phyloP scores from a whole-genome alignment of 2,113 vertebrate species.

The Pontoporia blainvillei region DNA sequence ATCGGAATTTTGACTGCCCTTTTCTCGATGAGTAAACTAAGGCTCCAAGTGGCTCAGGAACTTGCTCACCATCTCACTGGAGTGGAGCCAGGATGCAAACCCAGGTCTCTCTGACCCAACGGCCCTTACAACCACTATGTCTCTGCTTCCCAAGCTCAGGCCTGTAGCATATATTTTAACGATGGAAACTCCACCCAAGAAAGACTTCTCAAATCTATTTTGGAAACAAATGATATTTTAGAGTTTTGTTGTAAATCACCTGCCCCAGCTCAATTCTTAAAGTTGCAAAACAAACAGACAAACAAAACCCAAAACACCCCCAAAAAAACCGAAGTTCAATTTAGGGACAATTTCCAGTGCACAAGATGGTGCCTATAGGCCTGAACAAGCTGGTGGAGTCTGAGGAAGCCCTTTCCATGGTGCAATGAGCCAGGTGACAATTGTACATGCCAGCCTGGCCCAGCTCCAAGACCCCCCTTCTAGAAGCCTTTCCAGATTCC shows the following conservation, averaged over 20 bases:
- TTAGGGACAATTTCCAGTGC: neutral
- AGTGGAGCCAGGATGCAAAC: neutral
- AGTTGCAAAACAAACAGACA: neutral
- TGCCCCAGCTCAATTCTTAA: neutral
- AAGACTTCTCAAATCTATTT: neutral
- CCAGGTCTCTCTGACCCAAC: neutral
- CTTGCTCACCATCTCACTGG: neutral
- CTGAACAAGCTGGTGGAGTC: neutral
- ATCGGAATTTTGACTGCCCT: neutral
- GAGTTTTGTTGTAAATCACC: neutral
- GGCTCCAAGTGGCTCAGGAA: neutral
- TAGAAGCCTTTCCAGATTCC: neutral
- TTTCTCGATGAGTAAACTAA: neutral
- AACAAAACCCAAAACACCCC: too few relatives aligned
- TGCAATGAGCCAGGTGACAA: neutral
- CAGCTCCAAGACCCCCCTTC: neutral
- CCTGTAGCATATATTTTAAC: neutral
- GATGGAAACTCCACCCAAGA: neutral
- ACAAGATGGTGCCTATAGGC: neutral
- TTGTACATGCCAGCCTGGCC: neutral
- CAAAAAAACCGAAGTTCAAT: neutral
- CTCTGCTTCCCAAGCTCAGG: neutral
- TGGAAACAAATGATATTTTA: neutral
- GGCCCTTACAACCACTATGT: accelerated
- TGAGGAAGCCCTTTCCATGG: neutral